phyloP scores from a whole-genome alignment of 2,797 vertebrate genomes.

The Hippoglossus hippoglossus region DNA sequence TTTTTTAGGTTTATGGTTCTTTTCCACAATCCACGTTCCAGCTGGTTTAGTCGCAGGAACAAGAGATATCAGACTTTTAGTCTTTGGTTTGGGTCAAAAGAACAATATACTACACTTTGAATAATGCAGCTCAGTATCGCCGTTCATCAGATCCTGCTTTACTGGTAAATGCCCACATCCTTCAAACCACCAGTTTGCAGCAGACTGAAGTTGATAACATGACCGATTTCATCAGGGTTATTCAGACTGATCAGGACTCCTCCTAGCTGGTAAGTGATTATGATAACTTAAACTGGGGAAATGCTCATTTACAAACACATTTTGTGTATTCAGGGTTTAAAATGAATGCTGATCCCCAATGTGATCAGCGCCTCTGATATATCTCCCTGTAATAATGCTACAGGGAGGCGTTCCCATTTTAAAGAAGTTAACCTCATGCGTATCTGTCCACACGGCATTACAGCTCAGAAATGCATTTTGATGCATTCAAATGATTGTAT shows the following conservation, averaged over 20 bases:
- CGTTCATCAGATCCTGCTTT: not conserved
- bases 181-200: not conserved
- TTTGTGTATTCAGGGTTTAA: too few species aligned
- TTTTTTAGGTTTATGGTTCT: not conserved
- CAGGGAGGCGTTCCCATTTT: not conserved
- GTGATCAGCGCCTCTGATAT: constrained; percentile 14
- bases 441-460: constrained; percentile 2
- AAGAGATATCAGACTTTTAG: not conserved
- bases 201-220: too few species aligned
- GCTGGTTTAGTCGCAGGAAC: not conserved
- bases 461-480: constrained; percentile 20
- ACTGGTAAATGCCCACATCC: not conserved
- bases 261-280: too few species aligned
- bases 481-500: constrained; percentile 19
- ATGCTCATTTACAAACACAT: not conserved
- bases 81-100: not conserved
- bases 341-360: constrained; percentile 3
- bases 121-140: too few species aligned
- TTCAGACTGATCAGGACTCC: too few species aligned
- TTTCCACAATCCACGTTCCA: not conserved
- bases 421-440: constrained; percentile 17
- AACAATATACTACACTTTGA: not conserved
- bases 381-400: constrained; percentile 1
- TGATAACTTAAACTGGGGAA: not conserved
- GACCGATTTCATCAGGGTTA: not conserved